Evolutionary conservation across 2,888 invertebrate genomes (phyloP), one percentile per base, ranked within the genome.

Genomic region (Orchestes rusci): DNA sequence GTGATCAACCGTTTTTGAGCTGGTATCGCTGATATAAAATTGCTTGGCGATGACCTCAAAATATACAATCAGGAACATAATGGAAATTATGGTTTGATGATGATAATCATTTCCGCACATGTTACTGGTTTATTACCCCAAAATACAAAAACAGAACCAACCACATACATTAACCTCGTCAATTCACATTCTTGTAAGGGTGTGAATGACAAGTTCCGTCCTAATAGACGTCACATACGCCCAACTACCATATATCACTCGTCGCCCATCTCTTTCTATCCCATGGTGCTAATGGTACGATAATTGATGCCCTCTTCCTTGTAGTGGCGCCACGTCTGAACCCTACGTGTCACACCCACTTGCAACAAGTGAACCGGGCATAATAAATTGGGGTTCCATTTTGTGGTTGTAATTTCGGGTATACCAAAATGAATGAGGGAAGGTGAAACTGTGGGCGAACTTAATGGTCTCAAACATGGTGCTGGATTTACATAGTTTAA

Each of bases 291-390:
- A 3, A 2, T 12, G 16, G 17, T 28, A 27, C 16, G n/a, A 30
- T n/a, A n/a, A n/a, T n/a, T n/a, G n/a, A n/a, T n/a, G n/a, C n/a
- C n/a, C n/a, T n/a, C n/a, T n/a, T n/a, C n/a, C n/a, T n/a, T n/a
- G n/a, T n/a, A n/a, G n/a, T n/a, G n/a, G n/a, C n/a, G n/a, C n/a
- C n/a, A n/a, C n/a, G n/a, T n/a, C n/a, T n/a, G n/a, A n/a, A n/a
- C n/a, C n/a, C n/a, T n/a, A n/a, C 4, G 17, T 37, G 50, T 50
- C 46, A 50, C 50, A 45, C 50, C 50, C 50, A 50, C 50, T 46
- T 34, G 43, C 23, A 39, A 42, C 39, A 39, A 49, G 42, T 42
- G 39, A 39, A 44, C 41, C 45, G 16, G 20, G 31, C 31, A 47
- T 47, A 43, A 47, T 46, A 46, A 46, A 46, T 46, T 46, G 46